Percentiles rank a stretch among this genome's conserved stretches.
Conservation (phyloP, 2,797 vertebrate genomes). For the Neopelma chrysocephalum region DNA sequence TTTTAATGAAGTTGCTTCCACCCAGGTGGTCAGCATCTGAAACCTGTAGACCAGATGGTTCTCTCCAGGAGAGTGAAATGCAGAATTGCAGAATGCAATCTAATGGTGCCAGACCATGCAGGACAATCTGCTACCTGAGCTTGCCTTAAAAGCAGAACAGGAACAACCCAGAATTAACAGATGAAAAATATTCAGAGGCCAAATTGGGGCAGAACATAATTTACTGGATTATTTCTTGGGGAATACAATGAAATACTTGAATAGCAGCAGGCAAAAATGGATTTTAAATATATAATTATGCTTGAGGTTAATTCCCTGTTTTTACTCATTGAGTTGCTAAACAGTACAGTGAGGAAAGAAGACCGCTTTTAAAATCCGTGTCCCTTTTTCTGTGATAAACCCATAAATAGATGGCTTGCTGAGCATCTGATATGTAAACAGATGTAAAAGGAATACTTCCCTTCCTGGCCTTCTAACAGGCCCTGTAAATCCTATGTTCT, state of each 20-base stretch:
- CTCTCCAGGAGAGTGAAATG: slow-evolving; percentile 21
- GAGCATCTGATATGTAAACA: background rate
- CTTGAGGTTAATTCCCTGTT: background rate
- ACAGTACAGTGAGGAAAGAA: background rate
- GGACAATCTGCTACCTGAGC: background rate
- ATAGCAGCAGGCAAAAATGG: background rate
- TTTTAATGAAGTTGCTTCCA: slow-evolving; percentile 48
- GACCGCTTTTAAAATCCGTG: background rate
- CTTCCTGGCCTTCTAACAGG: background rate
- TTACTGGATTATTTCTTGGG: background rate
- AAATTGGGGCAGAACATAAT: background rate
- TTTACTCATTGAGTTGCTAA: background rate
- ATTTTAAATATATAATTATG: background rate
- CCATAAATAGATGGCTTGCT: background rate
- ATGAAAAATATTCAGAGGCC: background rate
- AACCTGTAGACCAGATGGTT: slow-evolving; percentile 26
- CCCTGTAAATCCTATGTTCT: background rate
- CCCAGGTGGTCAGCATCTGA: slow-evolving; percentile 6
- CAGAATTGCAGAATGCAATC: background rate
- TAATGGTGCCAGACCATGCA: background rate
- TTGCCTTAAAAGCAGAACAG: slow-evolving; percentile 7
- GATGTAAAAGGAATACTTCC: background rate
- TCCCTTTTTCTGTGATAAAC: background rate
- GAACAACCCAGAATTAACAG: background rate
- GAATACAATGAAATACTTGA: background rate